Conservation (phyloP, 1,140 invertebrate species). For the Pogonognathellus flavescens region DNA sequence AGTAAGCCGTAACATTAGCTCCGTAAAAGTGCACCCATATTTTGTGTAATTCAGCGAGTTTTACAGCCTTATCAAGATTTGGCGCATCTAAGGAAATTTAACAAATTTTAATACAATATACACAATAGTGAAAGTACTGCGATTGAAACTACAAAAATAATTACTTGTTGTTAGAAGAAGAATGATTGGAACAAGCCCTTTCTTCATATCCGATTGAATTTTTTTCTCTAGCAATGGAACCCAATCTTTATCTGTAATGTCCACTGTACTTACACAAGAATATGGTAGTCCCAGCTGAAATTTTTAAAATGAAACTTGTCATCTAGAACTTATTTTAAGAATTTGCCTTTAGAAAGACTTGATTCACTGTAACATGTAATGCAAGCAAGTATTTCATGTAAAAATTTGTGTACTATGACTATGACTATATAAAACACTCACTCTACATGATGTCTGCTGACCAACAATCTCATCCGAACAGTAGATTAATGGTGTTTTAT, state of each 20-base stretch:
- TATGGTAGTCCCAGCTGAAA: slow-evolving; percentile 63
- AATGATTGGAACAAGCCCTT: slow-evolving; percentile 55
- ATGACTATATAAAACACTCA: slow-evolving; percentile 38
- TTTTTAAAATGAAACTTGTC: neutral
- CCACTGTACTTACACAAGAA: slow-evolving; percentile 53
- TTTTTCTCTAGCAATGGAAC: slow-evolving; percentile 55
- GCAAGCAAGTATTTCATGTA: too few relatives aligned
- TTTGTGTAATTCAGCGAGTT: slow-evolving; percentile 58
- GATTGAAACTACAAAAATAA: too few relatives aligned
- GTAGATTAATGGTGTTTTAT: slow-evolving; percentile 62
- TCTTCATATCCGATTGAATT: slow-evolving; percentile 54
- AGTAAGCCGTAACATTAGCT: slow-evolving; percentile 61
- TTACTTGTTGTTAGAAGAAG: slow-evolving; percentile 61
- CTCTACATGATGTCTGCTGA: slow-evolving; percentile 52
- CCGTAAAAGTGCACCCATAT: slow-evolving; percentile 65
- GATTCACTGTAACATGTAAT: too few relatives aligned
- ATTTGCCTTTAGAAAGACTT: too few relatives aligned
- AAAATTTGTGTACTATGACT: too few relatives aligned
- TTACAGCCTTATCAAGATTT: slow-evolving; percentile 55
- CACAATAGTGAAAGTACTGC: too few relatives aligned
- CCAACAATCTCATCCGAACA: slow-evolving; percentile 63
- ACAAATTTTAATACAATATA: neutral
- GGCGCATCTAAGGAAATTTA: slow-evolving; percentile 34
- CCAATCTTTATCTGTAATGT: slow-evolving; percentile 59
- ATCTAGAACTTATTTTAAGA: neutral